Conservation (phyloP, 2,888 invertebrate genomes). For the Eulithis prunata region DNA sequence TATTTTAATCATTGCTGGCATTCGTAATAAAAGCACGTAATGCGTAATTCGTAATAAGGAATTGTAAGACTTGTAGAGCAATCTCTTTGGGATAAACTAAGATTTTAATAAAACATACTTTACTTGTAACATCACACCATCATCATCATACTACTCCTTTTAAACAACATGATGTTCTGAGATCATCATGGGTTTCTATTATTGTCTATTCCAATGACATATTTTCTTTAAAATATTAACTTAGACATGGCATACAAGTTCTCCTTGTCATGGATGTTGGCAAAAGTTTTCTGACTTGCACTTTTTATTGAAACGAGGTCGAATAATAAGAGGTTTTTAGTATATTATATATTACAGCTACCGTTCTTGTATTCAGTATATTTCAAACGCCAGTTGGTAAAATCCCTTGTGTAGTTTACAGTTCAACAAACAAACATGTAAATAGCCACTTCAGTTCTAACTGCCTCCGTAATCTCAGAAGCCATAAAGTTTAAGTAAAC, state of each 20-base stretch:
- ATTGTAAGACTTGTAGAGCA: too few species aligned
- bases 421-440: constrained; percentile 35
- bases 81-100: too few species aligned
- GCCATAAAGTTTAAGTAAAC: constrained; percentile 44
- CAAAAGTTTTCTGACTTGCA: constrained; percentile 18
- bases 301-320: constrained; percentile 4
- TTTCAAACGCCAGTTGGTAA: constrained; percentile 15
- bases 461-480: constrained; percentile 42
- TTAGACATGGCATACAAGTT: neutral
- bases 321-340: neutral
- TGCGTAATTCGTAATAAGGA: too few species aligned
- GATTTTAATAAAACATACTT: too few species aligned
- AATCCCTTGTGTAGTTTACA: constrained; percentile 25
- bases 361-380: neutral
- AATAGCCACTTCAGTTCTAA: constrained; percentile 38
- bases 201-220: too few species aligned
- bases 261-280: constrained; percentile 10
- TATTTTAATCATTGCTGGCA: constrained; percentile 12
- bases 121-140: too few species aligned
- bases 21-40: constrained; percentile 1
- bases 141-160: too few species aligned
- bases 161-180: too few species aligned
- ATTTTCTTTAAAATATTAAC: too few species aligned
- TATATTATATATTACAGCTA: too few species aligned
- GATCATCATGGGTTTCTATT: too few species aligned